These are phyloP conservation scores for Cacoxenus indagator DNA, from an alignment of 2,888 invertebrate species.

Conservation along the genomic window DNA sequence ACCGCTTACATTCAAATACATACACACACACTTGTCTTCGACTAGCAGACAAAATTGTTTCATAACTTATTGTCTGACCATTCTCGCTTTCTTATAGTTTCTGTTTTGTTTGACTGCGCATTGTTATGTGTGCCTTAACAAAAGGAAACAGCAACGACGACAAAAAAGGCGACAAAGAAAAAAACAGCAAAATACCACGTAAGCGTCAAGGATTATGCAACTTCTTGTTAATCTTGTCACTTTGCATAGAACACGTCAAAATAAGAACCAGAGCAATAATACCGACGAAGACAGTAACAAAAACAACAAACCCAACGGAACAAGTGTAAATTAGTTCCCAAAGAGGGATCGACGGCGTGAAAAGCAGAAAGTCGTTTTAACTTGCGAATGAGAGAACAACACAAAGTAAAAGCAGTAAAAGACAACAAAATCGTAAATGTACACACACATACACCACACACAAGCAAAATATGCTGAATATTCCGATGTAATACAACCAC, in stretches of 20 bases:
- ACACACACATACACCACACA: slow-evolving; percentile 2
- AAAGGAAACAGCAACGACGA: slow-evolving; percentile 6
- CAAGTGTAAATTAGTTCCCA: not conserved
- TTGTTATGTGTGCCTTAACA: slow-evolving; percentile 1
- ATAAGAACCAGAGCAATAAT: slow-evolving; percentile 8
- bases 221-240: slow-evolving; percentile 67
- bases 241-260: slow-evolving; percentile 27
- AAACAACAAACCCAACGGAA: not conserved
- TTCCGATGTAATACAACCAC: too few species aligned
- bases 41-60: not conserved
- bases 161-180: not conserved
- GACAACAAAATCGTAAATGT: not conserved
- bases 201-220: slow-evolving; percentile 59
- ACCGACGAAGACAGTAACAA: not conserved
- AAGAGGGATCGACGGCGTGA: not conserved
- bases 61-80: not conserved
- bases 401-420: slow-evolving; percentile 5
- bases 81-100: slow-evolving; percentile 11
- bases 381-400: not conserved
- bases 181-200: not conserved
- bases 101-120: slow-evolving; percentile 18
- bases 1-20: too few species aligned
- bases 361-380: not conserved
- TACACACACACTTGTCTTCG: not conserved
- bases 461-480: slow-evolving; percentile 5